Evolutionary conservation across 2,888 invertebrate species (phyloP), one percentile per base, ranked within the genome.

Genomic region (Cantharis flavilabris): DNA sequence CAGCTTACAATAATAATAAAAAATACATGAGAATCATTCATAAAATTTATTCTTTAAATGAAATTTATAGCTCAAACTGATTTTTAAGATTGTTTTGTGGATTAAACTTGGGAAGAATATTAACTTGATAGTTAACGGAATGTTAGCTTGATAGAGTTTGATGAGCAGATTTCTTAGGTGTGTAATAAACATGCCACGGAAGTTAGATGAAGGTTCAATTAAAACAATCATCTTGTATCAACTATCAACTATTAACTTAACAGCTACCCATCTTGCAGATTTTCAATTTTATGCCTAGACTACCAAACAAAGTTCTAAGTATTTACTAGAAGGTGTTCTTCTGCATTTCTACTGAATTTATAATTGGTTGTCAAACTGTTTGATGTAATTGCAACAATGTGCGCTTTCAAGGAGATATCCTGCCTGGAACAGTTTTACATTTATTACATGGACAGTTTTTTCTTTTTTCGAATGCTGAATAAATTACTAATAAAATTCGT

Each of bases 131-230:
- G 26, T 26, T 26, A 26, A 26, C 26, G 26, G 33, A 33, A 33
- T 33, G 13, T n/a, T n/a, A 49, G n/a, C 49, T 49, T 49, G 49
- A 49, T 49, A 7, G 7, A n/a, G n/a, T n/a, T 49, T n/a, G 49
- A 49, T 49, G 2, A 49, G n/a, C n/a, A n/a, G 13, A 49, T n/a
- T n/a, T 49, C 7, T 16, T 49, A 49, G n/a, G 13, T 49, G n/a
- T 49, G 9, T 70, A 70, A 63, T 74, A 70, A n/a, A 64, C 10
- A 20, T 70, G 70, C 70, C 70, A 70, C 33, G 70, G 16, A 7
- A 30, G 11, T 62, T 62, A 70, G 70, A 70, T 63, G 30, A 70
- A 70, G 70, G 73, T 74, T 30, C 63, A 74, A 70, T 73, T 73
- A 70, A 73, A 63, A 63, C 62, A 64, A 70, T 26, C 69, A 70